These are phyloP conservation scores for Stramonita haemastoma DNA, from an alignment of 2,888 invertebrate genomes.

Conservation along the genomic window DNA sequence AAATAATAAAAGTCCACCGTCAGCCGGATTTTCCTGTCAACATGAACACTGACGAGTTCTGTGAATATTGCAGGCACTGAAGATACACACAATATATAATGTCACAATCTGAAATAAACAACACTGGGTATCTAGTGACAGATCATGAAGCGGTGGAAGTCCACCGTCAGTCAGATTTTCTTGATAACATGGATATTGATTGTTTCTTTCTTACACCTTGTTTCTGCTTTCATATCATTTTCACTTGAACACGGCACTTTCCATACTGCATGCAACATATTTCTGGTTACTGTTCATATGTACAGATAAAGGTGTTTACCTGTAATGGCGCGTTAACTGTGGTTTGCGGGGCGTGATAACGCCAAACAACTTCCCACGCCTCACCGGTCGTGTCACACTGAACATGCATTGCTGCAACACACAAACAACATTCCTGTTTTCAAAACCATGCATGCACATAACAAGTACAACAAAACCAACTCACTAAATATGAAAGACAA, in stretches of 20 bases:
- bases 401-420: conserved; percentile 82
- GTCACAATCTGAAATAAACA: conserved; percentile 72
- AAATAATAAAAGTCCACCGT: conserved; percentile 90
- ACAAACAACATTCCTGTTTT: neutral
- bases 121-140: conserved; percentile 99
- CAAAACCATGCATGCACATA: neutral
- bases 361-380: conserved; percentile 91
- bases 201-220: too few relatives aligned
- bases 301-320: conserved; percentile 62
- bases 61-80: neutral
- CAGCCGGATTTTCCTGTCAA: conserved; percentile 84
- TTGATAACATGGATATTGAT: neutral
- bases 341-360: conserved; percentile 90
- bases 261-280: neutral
- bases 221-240: too few relatives aligned
- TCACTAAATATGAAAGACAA: too few relatives aligned
- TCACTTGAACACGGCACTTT: too few relatives aligned
- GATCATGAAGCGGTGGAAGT: conserved; percentile 87
- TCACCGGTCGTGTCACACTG: conserved; percentile 93
- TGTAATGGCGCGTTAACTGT: conserved; percentile 91
- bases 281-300: neutral
- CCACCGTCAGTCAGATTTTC: conserved; percentile 89
- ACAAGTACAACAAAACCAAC: too few relatives aligned
- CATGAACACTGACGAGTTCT: neutral
- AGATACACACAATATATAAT: neutral